These are phyloP conservation scores for Stegastes partitus DNA, from an alignment of 2,113 vertebrate species.

Conservation along the genomic window DNA sequence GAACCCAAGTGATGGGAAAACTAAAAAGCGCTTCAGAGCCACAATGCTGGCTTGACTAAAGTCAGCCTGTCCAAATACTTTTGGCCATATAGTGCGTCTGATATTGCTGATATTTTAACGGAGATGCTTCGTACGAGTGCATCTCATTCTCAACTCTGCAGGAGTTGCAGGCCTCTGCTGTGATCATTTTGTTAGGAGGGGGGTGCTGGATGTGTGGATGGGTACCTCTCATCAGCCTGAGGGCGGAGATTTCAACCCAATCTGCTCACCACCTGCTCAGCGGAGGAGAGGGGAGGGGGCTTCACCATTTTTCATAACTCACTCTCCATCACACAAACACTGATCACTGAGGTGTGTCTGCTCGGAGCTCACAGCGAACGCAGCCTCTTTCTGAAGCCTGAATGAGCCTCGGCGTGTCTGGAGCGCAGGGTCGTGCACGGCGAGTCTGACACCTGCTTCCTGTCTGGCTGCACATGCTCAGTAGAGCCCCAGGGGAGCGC, in stretches of 20 bases:
- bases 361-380: constrained; percentile 32
- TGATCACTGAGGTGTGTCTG: constrained; percentile 52
- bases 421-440: constrained; percentile 29
- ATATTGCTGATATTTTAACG: background rate
- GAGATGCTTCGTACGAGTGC: constrained; percentile 6
- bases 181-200: constrained; percentile 9
- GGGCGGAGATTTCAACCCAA: constrained; percentile 49
- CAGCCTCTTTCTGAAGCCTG: constrained; percentile 27
- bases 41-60: too few relatives aligned
- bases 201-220: constrained; percentile 10
- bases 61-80: too few relatives aligned
- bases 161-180: constrained; percentile 35
- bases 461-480: constrained; percentile 69
- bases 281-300: constrained; percentile 21
- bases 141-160: constrained; percentile 27
- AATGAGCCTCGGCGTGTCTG: constrained; percentile 40
- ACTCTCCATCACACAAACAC: constrained; percentile 44
- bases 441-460: constrained; percentile 72
- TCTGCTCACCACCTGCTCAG: constrained; percentile 76
- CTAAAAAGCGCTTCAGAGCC: too few relatives aligned
- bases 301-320: constrained; percentile 19
- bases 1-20: too few relatives aligned
- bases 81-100: background rate
- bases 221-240: constrained; percentile 27
- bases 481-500: constrained; percentile 35